Percentiles rank a stretch among this genome's conserved stretches.
phyloP scores from a whole-genome alignment of 2,797 vertebrate genomes.

The Paratrypauchen microcephalus region DNA sequence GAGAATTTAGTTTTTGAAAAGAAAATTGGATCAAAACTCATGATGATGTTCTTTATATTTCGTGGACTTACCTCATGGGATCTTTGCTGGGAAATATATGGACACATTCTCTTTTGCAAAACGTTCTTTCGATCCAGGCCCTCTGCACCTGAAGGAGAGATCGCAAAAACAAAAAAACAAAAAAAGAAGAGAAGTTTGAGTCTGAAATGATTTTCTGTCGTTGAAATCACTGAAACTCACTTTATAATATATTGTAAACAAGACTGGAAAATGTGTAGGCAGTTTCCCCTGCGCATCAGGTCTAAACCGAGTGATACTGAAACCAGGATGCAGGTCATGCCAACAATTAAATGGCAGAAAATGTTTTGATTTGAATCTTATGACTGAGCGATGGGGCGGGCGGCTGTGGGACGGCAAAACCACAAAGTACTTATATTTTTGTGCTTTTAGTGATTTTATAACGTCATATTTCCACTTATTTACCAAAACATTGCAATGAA shows the following conservation, averaged over 20 bases:
- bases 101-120: conserved; percentile 91
- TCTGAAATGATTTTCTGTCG: background rate
- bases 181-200: background rate
- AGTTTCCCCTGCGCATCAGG: background rate
- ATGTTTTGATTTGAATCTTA: conserved; percentile 8
- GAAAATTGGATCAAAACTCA: too few relatives aligned
- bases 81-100: conserved; percentile 91
- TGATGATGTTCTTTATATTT: background rate
- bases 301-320: too few relatives aligned
- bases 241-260: background rate
- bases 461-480: background rate
- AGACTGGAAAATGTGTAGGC: background rate
- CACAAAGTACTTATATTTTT: background rate
- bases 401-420: background rate
- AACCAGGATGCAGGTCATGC: background rate
- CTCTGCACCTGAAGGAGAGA: conserved; percentile 81
- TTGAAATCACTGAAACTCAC: background rate
- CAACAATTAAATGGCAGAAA: background rate
- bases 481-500: background rate
- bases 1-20: too few relatives aligned
- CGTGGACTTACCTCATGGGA: conserved; percentile 79
- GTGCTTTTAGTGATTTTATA: background rate
- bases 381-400: background rate
- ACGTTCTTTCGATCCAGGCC: conserved; percentile 95
- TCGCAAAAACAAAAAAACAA: too few relatives aligned